Percentiles rank a stretch among this genome's conserved stretches.
These are phyloP conservation scores for Epinephelus fuscoguttatus DNA, from an alignment of 2,113 vertebrate genomes.

Conservation along the genomic window DNA sequence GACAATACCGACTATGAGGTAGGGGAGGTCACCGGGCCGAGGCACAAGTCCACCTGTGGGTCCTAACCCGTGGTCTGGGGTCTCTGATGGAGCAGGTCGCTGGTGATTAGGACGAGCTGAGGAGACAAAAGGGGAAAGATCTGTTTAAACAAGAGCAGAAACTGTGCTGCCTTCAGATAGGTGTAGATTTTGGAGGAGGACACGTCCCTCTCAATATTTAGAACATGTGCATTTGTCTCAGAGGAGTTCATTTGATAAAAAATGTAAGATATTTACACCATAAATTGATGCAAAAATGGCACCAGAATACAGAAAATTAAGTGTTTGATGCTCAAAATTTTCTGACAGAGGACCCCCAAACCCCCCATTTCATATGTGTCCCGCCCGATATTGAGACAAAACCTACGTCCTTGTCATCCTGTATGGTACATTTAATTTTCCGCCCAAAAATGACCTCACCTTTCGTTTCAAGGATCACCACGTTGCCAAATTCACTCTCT, in stretches of 20 bases:
- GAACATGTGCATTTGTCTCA: no score
- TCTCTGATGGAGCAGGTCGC: slow-evolving; percentile 79
- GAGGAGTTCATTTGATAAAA: no score
- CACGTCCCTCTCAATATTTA: no score
- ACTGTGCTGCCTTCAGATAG: not conserved
- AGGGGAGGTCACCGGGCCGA: slow-evolving; percentile 93
- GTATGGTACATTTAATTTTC: not conserved
- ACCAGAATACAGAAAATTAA: no score
- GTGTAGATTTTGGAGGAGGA: no score
- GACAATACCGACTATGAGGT: slow-evolving; percentile 94
- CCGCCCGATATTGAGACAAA: no score
- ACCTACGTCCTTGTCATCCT: no score
- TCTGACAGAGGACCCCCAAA: no score
- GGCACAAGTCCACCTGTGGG: slow-evolving; percentile 84
- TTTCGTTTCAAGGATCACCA: slow-evolving; percentile 99
- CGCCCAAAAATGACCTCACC: slow-evolving; percentile 76
- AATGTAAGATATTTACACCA: no score
- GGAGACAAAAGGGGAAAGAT: not conserved
- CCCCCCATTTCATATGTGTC: no score
- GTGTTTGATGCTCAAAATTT: no score
- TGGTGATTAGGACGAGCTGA: slow-evolving; percentile 87
- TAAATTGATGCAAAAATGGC: no score
- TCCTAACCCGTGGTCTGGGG: slow-evolving; percentile 42
- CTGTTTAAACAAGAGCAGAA: not conserved
- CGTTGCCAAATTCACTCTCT: slow-evolving; percentile 96